Evolutionary conservation across 1,140 invertebrate genomes (phyloP), one percentile per base, ranked within the genome.

Genomic region (Drosophila obscura): DNA sequence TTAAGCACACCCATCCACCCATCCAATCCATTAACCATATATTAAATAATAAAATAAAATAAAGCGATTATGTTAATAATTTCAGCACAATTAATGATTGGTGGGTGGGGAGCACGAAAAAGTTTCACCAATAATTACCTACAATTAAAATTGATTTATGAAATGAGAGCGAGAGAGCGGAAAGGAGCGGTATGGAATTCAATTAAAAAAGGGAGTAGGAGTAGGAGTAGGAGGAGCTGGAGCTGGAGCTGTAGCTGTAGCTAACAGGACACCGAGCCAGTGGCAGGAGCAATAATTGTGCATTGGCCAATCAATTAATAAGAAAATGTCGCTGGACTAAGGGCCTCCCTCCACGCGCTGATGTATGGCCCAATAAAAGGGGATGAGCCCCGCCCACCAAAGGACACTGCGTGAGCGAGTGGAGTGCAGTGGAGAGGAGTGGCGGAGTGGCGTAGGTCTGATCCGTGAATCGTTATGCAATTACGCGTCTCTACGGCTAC

Each of bases 141-240:
- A 73, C 83, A 88, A 90, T 90, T 90, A 90, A 88, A 90, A 84
- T 78, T 90, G 88, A 90, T 90, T 90, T 90, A 90, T 84, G 78
- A 53, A 88, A 79, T 76, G 31, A 39, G 22, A 5, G 26, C 28
- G 31, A 24, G 28, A 31, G 26, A 24, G 22, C 19, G 22, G 22
- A 24, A 2, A 16, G 49, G 31, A 24, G 35, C 15, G 44, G 35
- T 39, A 59, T 65, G 77, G 60, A 87, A 87, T 87, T 87, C 82
- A 87, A 87, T 87, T 84, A 85, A 82, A 81, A 82, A 61, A 22
- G 59, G n/a, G n/a, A 22, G 22, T 22, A 22, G 52, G 31, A 60
- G 55, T 55, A 45, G 59, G 9, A 24, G 67, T 26, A 50, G 52
- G 31, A 31, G 57, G 35, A 49, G 48, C 46, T 4, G 8, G 7